Evolutionary conservation across 2,797 vertebrate genomes (phyloP).

Genomic region (Prunella strophiata): DNA sequence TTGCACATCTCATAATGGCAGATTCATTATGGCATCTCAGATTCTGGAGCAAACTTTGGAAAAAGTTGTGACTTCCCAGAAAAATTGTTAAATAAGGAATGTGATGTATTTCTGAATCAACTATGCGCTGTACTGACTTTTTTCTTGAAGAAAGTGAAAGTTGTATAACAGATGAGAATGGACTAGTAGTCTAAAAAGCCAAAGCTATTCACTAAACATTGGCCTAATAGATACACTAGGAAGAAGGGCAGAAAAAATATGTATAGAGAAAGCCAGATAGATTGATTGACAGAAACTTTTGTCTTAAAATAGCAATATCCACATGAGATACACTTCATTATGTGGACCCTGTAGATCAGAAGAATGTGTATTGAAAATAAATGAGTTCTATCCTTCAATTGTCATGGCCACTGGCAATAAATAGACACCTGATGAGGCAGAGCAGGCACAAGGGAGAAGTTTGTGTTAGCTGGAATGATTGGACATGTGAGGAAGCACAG

Average conservation of each 20-base stretch:
- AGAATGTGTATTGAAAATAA: conserved; percentile 5
- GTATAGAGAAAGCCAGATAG: background rate
- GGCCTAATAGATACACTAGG: background rate
- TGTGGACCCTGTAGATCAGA: background rate
- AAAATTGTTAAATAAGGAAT: background rate
- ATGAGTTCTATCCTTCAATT: background rate
- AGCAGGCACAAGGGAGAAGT: background rate
- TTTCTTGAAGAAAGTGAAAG: background rate
- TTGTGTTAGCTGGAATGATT: background rate
- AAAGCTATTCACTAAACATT: background rate
- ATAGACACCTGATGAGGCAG: background rate
- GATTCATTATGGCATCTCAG: background rate
- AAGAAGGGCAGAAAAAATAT: background rate
- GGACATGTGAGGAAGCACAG: background rate
- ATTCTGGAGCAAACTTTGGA: background rate
- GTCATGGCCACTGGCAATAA: conserved; percentile 17
- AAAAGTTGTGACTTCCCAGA: background rate
- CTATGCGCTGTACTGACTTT: background rate
- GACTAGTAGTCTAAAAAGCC: background rate
- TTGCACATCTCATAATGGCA: background rate
- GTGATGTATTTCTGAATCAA: background rate
- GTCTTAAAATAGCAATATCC: conserved; percentile 33
- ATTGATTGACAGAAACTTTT: background rate
- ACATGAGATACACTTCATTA: background rate
- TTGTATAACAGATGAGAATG: background rate